Conservation (phyloP, 2,113 vertebrate species). For the Zosterops japonicus region DNA sequence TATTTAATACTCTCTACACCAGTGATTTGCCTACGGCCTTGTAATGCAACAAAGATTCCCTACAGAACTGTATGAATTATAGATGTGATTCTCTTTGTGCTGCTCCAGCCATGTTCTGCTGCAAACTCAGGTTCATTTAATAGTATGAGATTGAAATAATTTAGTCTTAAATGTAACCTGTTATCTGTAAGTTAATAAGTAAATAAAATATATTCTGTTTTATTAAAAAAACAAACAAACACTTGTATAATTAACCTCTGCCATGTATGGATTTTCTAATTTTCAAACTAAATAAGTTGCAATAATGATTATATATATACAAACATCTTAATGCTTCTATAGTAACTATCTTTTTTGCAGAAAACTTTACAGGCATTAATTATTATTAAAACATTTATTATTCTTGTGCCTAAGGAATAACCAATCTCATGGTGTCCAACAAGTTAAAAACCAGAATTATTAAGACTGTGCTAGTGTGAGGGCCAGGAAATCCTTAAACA, state of each 20-base stretch:
- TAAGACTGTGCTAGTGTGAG: background rate
- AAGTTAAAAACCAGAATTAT: background rate
- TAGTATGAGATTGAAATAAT: background rate
- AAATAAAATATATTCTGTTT: background rate
- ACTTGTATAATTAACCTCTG: background rate
- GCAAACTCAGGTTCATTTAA: background rate
- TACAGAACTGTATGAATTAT: background rate
- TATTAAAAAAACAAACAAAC: background rate
- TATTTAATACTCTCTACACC: background rate
- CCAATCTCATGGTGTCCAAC: background rate
- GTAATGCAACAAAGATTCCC: background rate
- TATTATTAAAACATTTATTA: slow-evolving; percentile 21
- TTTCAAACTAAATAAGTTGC: background rate
- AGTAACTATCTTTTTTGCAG: background rate
- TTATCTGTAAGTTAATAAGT: background rate
- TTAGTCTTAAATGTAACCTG: background rate
- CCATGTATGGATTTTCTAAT: background rate
- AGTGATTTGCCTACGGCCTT: background rate
- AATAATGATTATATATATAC: background rate
- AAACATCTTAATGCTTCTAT: slow-evolving; percentile 4
- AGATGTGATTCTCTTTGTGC: background rate
- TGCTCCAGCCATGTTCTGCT: background rate
- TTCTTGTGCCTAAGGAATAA: background rate
- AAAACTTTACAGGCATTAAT: background rate
- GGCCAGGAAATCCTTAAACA: background rate